Evolutionary conservation across 2,797 vertebrate species (phyloP), one percentile per base, ranked within the genome.

Genomic region (Allobates femoralis): DNA sequence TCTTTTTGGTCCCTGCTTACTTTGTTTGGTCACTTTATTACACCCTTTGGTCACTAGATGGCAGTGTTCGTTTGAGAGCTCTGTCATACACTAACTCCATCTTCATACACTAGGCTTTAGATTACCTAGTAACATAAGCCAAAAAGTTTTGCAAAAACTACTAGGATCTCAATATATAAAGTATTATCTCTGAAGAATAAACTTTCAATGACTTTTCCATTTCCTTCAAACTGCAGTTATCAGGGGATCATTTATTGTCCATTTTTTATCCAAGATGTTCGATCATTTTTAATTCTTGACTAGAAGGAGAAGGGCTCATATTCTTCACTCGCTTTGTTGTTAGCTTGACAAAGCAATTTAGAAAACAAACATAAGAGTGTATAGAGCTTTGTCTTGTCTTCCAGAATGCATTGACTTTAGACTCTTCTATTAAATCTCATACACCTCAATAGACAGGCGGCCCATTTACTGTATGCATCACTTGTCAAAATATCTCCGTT

Each of bases 331-430:
- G 58, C 34, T 64, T 34, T 8, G 23, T 41, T 55, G 60, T 78
- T 85, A 69, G 64, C 69, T 84, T 75, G 81, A 56, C 55, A 55
- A 41, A 75, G 37, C 53, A 84, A 73, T 76, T 84, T 76, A 46
- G 50, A 16, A 76, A 85, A 46, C n/a, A 69, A 69, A 50, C 53
- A 67, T 26, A 5, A 14, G 51, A 32, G 75, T 14, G 55, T 66
- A 28, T 19, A 10, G 26, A 79, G 18, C 64, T 58, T 41, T 46
- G 55, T 80, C 77, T 69, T 73, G 37, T 79, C 64, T 58, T 71
- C 53, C 23, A 37, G 19, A 56, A 21, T 71, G n/a, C 79, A 32
- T 46, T 80, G 66, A 73, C 79, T 81, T 81, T 81, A 30, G 78
- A 80, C 73, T 18, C 21, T 53, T 75, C 78, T 81, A 75, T 86